Evolutionary conservation across 2,888 invertebrate species (phyloP), one percentile per base, ranked within the genome.

Genomic region (Hypena proboscidalis): DNA sequence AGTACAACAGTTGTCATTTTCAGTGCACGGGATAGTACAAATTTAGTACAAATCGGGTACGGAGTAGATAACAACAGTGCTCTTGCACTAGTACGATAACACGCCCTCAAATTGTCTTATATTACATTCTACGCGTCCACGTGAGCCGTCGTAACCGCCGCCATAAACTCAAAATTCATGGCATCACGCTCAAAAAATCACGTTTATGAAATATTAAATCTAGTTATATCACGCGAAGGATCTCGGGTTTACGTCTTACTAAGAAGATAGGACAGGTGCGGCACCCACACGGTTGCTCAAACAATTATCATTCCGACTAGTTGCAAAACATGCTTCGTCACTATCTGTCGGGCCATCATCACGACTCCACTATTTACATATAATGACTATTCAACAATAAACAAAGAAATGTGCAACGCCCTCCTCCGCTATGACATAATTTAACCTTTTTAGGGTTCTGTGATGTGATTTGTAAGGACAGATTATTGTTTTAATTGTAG

Each of bases 301-400:
- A 87, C 87, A 86, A 87, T 87, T 88, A 88, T 87, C 88, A 85
- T 89, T 78, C 83, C 81, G 72, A 73, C 74, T 74, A 74, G 76
- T 90, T 85, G 89, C 90, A 77, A 88, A 90, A 89, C 90, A 84
- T 83, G 86, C 83, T 66, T 80, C 81, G 88, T 89, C 88, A 87
- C 86, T 89, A 90, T 90, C 90, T 65, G 75, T 69, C 76, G 69
- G 71, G 72, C 81, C 83, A 90, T 90, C 90, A 85, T 85, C 90
- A 90, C 90, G 90, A 90, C 85, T 81, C 65, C 66, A 76, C 88
- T 78, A 90, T 90, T 90, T 90, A 88, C 90, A 89, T 89, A 88
- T 90, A 90, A 90, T 90, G 87, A 89, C 83, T 87, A 81, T 82
- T 81, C 83, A 85, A 89, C 89, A 84, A 85, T 85, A 88, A 84